These are phyloP conservation scores for Clistopyga incitator DNA, from an alignment of 2,888 invertebrate genomes.

Conservation along the genomic window DNA sequence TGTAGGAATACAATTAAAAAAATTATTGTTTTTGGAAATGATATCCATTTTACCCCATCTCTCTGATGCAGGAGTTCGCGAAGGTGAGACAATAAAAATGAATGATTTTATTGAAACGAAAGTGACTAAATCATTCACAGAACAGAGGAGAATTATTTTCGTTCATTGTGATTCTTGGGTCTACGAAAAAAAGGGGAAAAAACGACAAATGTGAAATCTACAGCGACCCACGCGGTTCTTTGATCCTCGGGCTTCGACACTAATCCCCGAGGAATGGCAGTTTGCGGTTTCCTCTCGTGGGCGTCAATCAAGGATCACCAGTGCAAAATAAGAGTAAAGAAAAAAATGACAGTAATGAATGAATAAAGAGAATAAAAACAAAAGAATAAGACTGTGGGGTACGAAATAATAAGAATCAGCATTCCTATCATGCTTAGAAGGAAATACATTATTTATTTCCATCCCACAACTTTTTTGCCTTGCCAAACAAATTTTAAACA, in stretches of 20 bases:
- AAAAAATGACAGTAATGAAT: conserved; percentile 32
- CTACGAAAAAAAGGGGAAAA: background rate
- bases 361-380: conserved; percentile 15
- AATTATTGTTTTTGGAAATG: too few species aligned
- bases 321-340: conserved; percentile 10
- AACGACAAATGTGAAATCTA: conserved; percentile 4
- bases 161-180: background rate
- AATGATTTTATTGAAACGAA: conserved; percentile 12
- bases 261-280: conserved; percentile 54
- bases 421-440: conserved; percentile 23
- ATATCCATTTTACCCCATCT: too few species aligned
- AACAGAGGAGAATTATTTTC: background rate
- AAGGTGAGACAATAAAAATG: background rate
- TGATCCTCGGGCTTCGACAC: conserved; percentile 54
- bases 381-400: conserved; percentile 1
- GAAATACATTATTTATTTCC: conserved; percentile 18
- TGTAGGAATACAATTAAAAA: too few species aligned
- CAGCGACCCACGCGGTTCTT: conserved; percentile 62
- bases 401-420: conserved; percentile 44
- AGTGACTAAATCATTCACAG: conserved; percentile 14
- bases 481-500: background rate
- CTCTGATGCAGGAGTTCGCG: too few species aligned
- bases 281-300: conserved; percentile 57
- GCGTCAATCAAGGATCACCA: conserved; percentile 59
- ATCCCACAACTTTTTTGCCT: conserved; percentile 40